Percentiles rank a stretch among this genome's conserved stretches.
Evolutionary conservation across 2,797 vertebrate species (phyloP).

Genomic region (Lacerta viridis): DNA sequence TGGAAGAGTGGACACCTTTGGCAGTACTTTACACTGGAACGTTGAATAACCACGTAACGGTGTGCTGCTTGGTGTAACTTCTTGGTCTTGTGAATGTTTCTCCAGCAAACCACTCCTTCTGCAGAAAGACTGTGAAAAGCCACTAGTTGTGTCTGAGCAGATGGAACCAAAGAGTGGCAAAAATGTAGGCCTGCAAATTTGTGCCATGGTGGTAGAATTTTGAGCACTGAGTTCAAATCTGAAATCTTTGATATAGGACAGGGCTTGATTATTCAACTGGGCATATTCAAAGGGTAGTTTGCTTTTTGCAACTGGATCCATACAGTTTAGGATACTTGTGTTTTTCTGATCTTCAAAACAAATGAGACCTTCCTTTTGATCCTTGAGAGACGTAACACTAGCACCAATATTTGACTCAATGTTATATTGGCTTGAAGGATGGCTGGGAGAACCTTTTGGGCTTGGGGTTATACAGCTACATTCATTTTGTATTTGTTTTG

Average conservation of each 20-base stretch:
- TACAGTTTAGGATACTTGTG: constrained; percentile 53
- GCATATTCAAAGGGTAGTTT: constrained; percentile 67
- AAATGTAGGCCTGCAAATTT: constrained; percentile 64
- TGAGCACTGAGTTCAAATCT: constrained; percentile 48
- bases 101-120: not conserved
- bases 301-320: constrained; percentile 42
- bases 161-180: constrained; percentile 58
- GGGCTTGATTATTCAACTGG: constrained; percentile 62
- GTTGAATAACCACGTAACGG: constrained; percentile 33
- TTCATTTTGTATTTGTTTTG: constrained; percentile 67
- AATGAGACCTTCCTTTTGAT: constrained; percentile 54
- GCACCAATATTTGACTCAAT: constrained; percentile 14
- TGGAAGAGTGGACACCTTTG: not conserved
- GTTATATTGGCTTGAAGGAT: constrained; percentile 52
- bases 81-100: not conserved
- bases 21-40: constrained; percentile 16
- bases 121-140: constrained; percentile 23
- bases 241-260: constrained; percentile 62
- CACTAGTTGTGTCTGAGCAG: constrained; percentile 14
- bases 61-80: constrained; percentile 1
- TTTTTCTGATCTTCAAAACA: constrained; percentile 58
- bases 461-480: constrained; percentile 32
- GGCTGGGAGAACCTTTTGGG: constrained; percentile 30
- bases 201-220: constrained; percentile 22
- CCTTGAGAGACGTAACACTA: constrained; percentile 42